A percentile compares a stretch with the other conserved stretches of the same genome.
Evolutionary conservation across 2,797 vertebrate genomes (phyloP).

Genomic region (Phyllotis vaccarum): DNA sequence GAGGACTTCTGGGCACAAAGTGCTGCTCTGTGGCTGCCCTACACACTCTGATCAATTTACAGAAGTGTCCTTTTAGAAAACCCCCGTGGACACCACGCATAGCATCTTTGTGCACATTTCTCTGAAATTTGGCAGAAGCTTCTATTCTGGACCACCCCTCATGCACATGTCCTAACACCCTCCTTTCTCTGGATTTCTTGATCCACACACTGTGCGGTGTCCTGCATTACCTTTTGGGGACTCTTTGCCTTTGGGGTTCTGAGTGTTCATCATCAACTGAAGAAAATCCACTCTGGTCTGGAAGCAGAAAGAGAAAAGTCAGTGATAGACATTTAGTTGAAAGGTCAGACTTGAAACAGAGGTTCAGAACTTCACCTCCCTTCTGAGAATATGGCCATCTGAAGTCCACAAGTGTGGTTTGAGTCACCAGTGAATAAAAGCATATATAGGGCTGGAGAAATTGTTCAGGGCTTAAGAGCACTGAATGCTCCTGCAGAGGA

Average conservation of each 20-base stretch:
- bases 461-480: not conserved
- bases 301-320: constrained; percentile 20
- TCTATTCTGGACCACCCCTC: not conserved
- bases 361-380: not conserved
- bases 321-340: not conserved
- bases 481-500: not conserved
- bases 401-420: not conserved
- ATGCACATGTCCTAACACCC: not conserved
- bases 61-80: fast-evolving
- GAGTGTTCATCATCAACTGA: constrained; percentile 79
- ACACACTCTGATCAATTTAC: not conserved
- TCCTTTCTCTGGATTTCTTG: not conserved
- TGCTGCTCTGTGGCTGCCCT: not conserved
- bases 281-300: constrained; percentile 76
- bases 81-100: not conserved
- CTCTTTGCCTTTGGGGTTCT: constrained; percentile 44
- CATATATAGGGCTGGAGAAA: not conserved
- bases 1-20: not conserved
- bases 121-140: not conserved
- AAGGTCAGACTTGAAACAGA: not conserved
- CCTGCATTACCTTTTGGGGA: constrained; percentile 67
- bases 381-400: not conserved
- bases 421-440: not conserved
- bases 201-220: not conserved
- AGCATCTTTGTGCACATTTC: not conserved